Conservation (phyloP, 2,888 invertebrate genomes). For the Drosophila anomelani region DNA sequence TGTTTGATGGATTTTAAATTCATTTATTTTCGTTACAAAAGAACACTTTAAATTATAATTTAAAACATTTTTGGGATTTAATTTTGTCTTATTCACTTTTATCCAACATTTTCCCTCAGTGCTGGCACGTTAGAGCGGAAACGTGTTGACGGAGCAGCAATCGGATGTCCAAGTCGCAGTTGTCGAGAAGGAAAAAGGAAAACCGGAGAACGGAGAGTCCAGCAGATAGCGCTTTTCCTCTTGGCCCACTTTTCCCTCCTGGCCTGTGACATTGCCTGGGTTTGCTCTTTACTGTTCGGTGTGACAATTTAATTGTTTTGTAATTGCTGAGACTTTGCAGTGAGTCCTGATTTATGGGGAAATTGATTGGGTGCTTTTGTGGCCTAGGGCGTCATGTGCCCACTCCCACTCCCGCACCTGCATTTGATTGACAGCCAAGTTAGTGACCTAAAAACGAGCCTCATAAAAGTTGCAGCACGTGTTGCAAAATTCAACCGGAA, state of each 20-base stretch:
- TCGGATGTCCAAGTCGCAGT: slow-evolving; percentile 35
- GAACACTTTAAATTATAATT: too few relatives aligned
- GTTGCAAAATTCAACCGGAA: slow-evolving; percentile 25
- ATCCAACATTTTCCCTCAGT: not conserved
- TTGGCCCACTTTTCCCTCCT: slow-evolving; percentile 7
- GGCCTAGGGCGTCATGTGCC: slow-evolving; percentile 3
- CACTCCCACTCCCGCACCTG: not conserved
- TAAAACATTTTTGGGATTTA: too few relatives aligned
- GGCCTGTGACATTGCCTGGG: slow-evolving; percentile 18
- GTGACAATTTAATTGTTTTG: slow-evolving; percentile 80
- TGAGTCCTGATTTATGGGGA: slow-evolving; percentile 59
- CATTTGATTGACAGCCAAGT: slow-evolving; percentile 10
- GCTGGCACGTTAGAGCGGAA: slow-evolving; percentile 56
- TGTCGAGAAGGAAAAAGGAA: slow-evolving; percentile 17
- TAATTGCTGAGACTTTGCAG: slow-evolving; percentile 67
- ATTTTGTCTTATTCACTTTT: too few relatives aligned
- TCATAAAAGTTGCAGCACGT: slow-evolving; percentile 22
- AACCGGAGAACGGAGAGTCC: slow-evolving; percentile 8
- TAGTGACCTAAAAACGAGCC: slow-evolving; percentile 37
- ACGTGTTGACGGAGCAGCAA: slow-evolving; percentile 35
- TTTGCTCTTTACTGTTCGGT: slow-evolving; percentile 50
- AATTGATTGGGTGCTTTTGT: slow-evolving; percentile 57
- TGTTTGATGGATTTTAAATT: not conserved
- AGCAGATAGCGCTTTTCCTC: slow-evolving; percentile 34
- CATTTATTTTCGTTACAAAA: too few relatives aligned